Percentiles rank a stretch among this genome's conserved stretches.
These are phyloP conservation scores for Aurelia aurita DNA, from an alignment of 30 jellyfish, hydroid and myxozoan genomes.

Conservation along the genomic window DNA sequence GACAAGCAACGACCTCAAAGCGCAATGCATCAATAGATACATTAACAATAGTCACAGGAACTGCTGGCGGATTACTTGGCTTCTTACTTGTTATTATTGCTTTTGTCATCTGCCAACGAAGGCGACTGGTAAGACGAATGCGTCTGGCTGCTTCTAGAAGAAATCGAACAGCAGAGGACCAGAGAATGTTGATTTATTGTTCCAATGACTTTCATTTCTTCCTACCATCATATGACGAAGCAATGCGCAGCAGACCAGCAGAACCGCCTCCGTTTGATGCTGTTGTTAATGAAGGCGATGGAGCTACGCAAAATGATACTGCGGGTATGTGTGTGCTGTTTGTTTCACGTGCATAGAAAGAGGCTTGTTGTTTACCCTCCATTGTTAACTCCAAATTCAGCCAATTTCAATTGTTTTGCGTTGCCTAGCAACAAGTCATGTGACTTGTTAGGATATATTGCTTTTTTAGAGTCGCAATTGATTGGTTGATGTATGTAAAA, in stretches of 20 bases:
- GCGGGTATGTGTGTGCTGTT: no score
- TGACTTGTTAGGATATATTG: no score
- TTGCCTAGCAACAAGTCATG: no score
- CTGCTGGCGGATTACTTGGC: conserved; percentile 94
- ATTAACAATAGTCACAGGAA: conserved; percentile 90
- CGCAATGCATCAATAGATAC: conserved; percentile 78
- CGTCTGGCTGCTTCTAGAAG: conserved; percentile 74
- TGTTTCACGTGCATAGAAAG: no score
- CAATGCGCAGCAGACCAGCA: conserved; percentile 79
- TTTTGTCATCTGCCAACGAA: conserved; percentile 90
- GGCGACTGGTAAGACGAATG: conserved; percentile 86
- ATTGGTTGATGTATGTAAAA: no score
- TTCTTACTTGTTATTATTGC: conserved; percentile 80
- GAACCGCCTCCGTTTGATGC: conserved; percentile 90
- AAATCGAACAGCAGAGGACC: conserved; percentile 72
- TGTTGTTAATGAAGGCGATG: conserved; percentile 39
- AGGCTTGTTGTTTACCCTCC: no score
- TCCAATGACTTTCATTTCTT: conserved; percentile 91
- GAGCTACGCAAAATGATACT: no score
- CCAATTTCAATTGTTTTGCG: no score
- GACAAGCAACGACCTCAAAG: conserved; percentile 29
- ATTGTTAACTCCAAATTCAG: no score
- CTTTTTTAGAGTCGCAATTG: no score
- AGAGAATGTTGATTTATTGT: conserved; percentile 84
- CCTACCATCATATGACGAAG: conserved; percentile 96